A percentile compares a stretch with the other conserved stretches of the same genome.
phyloP scores from a whole-genome alignment of 2,797 vertebrate species.

The Pelochelys cantorii region DNA sequence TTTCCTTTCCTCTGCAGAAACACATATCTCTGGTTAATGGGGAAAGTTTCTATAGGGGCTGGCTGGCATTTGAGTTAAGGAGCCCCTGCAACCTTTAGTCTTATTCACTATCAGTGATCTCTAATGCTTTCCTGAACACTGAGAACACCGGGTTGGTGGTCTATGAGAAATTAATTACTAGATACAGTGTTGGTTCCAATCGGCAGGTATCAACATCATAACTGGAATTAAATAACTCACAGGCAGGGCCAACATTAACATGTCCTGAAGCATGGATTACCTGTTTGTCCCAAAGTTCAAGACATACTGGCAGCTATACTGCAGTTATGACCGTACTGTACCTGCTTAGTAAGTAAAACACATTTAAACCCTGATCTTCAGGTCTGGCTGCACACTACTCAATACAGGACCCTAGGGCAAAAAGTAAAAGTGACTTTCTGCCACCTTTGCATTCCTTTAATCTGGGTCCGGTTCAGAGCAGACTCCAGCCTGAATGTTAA shows the following conservation, averaged over 20 bases:
- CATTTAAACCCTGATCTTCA: background rate
- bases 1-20: background rate
- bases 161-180: background rate
- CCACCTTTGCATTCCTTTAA: accelerated
- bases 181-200: background rate
- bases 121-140: background rate
- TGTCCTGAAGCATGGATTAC: background rate
- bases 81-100: background rate
- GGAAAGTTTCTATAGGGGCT: background rate
- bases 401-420: background rate
- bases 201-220: background rate
- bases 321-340: accelerated
- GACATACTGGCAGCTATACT: accelerated
- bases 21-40: background rate
- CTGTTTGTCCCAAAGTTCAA: background rate
- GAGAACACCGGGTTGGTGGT: background rate
- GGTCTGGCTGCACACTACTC: background rate
- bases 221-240: accelerated
- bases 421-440: background rate
- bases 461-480: background rate
- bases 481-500: background rate
- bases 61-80: background rate
- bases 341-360: background rate
- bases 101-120: background rate
- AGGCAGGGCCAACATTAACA: background rate